Conservation (phyloP, 2,113 vertebrate species). For the Clinocottus analis region DNA sequence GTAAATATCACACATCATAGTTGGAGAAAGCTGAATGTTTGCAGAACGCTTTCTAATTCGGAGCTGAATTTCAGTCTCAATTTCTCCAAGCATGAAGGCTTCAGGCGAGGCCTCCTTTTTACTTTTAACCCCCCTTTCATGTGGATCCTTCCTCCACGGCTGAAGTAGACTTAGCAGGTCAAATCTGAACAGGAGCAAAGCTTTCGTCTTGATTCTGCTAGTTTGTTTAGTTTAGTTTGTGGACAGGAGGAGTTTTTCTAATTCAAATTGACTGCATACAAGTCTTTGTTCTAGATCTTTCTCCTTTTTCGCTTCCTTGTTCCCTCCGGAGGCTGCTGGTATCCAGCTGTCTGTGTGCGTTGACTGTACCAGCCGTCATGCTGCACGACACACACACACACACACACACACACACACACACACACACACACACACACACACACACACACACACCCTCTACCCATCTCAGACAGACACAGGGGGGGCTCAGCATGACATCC, state of each 20-base stretch:
- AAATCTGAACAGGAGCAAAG: background rate
- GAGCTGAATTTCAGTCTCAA: background rate
- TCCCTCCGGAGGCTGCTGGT: conserved; percentile 59
- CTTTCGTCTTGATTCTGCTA: conserved; percentile 14
- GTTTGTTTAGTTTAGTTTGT: conserved; percentile 10
- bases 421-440: conserved; percentile 40
- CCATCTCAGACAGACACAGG: conserved; percentile 59
- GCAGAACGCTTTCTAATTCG: conserved; percentile 13
- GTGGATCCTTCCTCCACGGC: background rate
- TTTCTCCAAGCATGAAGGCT: conserved; percentile 17
- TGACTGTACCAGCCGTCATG: conserved; percentile 76
- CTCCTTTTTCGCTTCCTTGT: conserved; percentile 27
- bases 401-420: conserved; percentile 30
- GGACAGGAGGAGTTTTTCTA: background rate
- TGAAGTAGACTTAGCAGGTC: conserved; percentile 14
- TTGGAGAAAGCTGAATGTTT: conserved; percentile 21
- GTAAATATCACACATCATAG: conserved; percentile 19
- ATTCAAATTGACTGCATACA: conserved; percentile 15
- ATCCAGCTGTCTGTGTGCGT: conserved; percentile 75
- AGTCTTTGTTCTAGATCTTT: conserved; percentile 59
- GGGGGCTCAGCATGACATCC: conserved; percentile 69
- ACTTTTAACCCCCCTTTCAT: conserved; percentile 35
- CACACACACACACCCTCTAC: conserved; percentile 24
- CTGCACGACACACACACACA: conserved; percentile 44
- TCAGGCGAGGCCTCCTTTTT: background rate